These are phyloP conservation scores for Hemichromis elongatus DNA, from an alignment of 2,113 vertebrate species.

Conservation along the genomic window DNA sequence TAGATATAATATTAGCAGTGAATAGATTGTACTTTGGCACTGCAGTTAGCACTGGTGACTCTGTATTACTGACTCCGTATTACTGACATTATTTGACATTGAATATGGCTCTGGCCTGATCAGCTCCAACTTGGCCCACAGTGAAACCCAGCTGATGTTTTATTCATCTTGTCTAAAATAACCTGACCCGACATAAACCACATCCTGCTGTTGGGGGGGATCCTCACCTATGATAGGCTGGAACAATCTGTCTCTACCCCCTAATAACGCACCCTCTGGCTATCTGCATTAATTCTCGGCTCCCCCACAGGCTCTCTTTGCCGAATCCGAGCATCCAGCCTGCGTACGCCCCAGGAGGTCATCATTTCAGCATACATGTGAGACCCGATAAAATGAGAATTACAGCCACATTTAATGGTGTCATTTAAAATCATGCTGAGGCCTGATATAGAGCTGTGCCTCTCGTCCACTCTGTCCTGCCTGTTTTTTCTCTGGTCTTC, in stretches of 20 bases:
- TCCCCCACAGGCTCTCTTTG: slow-evolving; percentile 7
- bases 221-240: slow-evolving; percentile 2
- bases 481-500: background rate
- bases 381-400: slow-evolving; percentile 46
- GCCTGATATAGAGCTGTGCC: background rate
- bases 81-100: slow-evolving; percentile 29
- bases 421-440: slow-evolving; percentile 57
- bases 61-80: background rate
- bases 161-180: slow-evolving; percentile 46
- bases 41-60: background rate
- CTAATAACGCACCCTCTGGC: slow-evolving; percentile 38
- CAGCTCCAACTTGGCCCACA: background rate
- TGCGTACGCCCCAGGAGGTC: slow-evolving; percentile 18
- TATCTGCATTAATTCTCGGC: slow-evolving; percentile 30
- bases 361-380: background rate
- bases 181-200: slow-evolving; percentile 11
- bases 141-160: slow-evolving; percentile 34
- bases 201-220: slow-evolving; percentile 20
- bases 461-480: background rate
- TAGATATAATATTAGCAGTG: background rate
- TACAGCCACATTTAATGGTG: slow-evolving; percentile 51
- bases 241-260: background rate
- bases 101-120: background rate
- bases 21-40: background rate
- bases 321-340: background rate